Percentiles rank a stretch among this genome's conserved stretches.
Conservation (phyloP, 1,140 invertebrate species). For the Drosophila sp. region DNA sequence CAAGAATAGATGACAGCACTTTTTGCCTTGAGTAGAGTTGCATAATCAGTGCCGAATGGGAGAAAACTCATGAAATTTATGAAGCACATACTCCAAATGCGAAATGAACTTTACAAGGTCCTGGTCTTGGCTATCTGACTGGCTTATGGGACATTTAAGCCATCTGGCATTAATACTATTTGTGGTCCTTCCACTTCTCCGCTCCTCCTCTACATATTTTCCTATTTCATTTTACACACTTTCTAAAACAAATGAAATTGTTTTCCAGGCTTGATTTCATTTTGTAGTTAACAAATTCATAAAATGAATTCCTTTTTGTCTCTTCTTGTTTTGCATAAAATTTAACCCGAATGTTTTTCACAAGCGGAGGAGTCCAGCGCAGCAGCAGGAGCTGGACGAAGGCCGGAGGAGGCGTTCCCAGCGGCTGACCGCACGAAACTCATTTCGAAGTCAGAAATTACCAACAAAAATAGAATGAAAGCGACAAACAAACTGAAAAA, state of each 20-base stretch:
- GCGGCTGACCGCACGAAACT: constrained; percentile 70
- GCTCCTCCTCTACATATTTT: constrained; percentile 27
- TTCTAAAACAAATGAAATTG: constrained; percentile 37
- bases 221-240: constrained; percentile 24
- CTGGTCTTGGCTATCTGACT: constrained; percentile 2
- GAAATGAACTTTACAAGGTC: constrained; percentile 36
- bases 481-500: constrained; percentile 22
- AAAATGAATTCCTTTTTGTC: constrained; percentile 64
- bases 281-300: constrained; percentile 74
- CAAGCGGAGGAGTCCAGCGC: background rate
- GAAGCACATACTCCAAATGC: constrained; percentile 34
- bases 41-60: constrained; percentile 64
- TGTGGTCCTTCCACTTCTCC: background rate
- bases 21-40: constrained; percentile 36
- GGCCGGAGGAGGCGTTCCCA: constrained; percentile 38
- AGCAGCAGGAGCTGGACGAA: background rate
- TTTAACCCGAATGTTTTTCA: constrained; percentile 19
- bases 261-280: constrained; percentile 68
- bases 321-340: constrained; percentile 43
- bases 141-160: constrained; percentile 39
- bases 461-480: constrained; percentile 17
- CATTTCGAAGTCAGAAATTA: constrained; percentile 70
- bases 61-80: constrained; percentile 71
- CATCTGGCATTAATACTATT: constrained; percentile 19
- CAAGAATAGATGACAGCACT: constrained; percentile 15